These are phyloP conservation scores for Pyxicephalus adspersus DNA, from an alignment of 2,113 vertebrate species.

Conservation along the genomic window DNA sequence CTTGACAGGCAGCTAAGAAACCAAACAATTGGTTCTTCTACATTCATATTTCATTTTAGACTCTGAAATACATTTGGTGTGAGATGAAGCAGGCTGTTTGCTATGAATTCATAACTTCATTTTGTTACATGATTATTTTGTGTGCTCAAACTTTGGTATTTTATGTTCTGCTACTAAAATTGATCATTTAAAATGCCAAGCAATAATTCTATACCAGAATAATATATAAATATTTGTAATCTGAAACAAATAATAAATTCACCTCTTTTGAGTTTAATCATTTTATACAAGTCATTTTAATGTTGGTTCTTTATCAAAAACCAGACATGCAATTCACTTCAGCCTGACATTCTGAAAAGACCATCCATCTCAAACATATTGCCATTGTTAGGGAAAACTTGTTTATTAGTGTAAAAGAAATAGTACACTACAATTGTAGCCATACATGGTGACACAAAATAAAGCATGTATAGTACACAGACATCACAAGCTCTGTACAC, in stretches of 20 bases:
- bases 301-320: background rate
- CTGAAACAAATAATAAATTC: conserved; percentile 9
- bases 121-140: conserved; percentile 15
- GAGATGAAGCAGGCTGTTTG: background rate
- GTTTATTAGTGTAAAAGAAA: no score
- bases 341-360: no score
- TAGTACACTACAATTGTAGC: no score
- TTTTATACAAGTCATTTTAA: background rate
- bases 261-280: conserved; percentile 10
- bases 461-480: no score
- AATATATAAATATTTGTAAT: conserved; percentile 3
- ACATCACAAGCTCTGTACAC: no score
- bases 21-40: no score
- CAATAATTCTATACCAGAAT: conserved; percentile 16
- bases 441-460: no score
- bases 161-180: background rate
- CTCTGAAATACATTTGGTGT: background rate
- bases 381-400: no score
- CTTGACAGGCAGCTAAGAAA: no score
- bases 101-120: background rate
- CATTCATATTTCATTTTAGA: background rate
- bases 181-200: background rate
- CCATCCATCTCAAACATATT: no score
- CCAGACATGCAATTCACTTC: no score
- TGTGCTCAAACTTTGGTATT: background rate